Conservation (phyloP, 2,888 invertebrate genomes). For the Anarsia innoxiella region DNA sequence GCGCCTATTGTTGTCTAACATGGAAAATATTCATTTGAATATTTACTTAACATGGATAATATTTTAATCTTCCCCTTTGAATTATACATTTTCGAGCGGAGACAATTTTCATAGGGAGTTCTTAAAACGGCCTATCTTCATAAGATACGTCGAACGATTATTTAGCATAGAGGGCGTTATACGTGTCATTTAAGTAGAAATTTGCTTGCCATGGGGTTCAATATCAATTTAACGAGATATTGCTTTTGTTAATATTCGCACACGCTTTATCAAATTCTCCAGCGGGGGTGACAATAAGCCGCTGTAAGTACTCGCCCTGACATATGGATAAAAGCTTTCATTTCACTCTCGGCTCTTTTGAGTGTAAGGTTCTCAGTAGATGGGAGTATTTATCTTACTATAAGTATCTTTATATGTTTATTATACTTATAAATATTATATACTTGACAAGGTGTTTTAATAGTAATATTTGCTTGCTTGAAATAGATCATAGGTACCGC, state of each 20-base stretch:
- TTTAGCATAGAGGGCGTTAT: slow-evolving; percentile 25
- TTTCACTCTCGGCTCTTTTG: slow-evolving; percentile 72
- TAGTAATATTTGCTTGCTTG: too few relatives aligned
- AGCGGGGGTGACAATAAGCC: slow-evolving; percentile 76
- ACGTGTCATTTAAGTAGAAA: slow-evolving; percentile 32
- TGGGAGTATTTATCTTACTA: too few relatives aligned
- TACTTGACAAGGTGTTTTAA: too few relatives aligned
- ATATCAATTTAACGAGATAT: slow-evolving; percentile 76
- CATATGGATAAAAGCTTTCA: slow-evolving; percentile 76
- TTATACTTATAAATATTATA: too few relatives aligned
- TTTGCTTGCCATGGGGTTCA: slow-evolving; percentile 39
- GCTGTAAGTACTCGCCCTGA: slow-evolving; percentile 74
- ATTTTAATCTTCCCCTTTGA: slow-evolving; percentile 77
- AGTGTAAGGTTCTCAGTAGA: slow-evolving; percentile 41
- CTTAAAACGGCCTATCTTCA: slow-evolving; percentile 46
- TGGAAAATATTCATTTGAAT: slow-evolving; percentile 77
- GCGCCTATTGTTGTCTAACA: slow-evolving; percentile 72
- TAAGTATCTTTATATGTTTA: slow-evolving; percentile 9
- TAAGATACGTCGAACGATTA: slow-evolving; percentile 37
- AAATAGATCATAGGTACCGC: too few relatives aligned
- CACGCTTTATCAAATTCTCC: slow-evolving; percentile 76
- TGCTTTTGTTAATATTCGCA: slow-evolving; percentile 77
- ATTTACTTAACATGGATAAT: slow-evolving; percentile 77
- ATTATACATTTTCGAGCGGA: slow-evolving; percentile 75
- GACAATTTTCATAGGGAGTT: slow-evolving; percentile 69